phyloP scores from a whole-genome alignment of 2,113 vertebrate species.

The Lophotis ruficrista region DNA sequence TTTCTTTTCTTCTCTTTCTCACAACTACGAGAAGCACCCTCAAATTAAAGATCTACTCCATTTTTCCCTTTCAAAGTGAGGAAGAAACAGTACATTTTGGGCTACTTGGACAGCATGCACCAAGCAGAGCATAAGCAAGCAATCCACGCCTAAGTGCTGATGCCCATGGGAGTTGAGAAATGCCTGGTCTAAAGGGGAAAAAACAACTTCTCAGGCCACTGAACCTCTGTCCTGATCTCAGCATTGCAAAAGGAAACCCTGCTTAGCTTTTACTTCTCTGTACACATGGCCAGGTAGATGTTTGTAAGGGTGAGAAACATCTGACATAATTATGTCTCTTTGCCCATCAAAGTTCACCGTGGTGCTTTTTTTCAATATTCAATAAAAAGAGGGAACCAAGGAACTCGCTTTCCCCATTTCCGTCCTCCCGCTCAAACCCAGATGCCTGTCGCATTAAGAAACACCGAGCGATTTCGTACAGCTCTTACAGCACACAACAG shows the following conservation, averaged over 20 bases:
- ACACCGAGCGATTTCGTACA: not conserved
- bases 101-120: not conserved
- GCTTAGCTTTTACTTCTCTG: not conserved
- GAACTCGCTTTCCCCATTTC: not conserved
- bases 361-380: not conserved
- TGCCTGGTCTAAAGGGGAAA: not conserved
- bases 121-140: not conserved
- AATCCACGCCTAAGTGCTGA: not conserved
- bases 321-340: not conserved
- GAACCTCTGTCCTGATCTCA: not conserved
- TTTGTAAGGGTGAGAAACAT: not conserved
- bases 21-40: not conserved
- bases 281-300: accelerated
- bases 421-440: not conserved
- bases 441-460: not conserved
- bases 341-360: not conserved
- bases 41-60: not conserved
- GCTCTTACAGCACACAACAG: not conserved
- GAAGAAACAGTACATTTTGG: not conserved
- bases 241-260: not conserved
- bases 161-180: not conserved
- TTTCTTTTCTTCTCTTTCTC: not conserved
- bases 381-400: not conserved
- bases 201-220: not conserved
- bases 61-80: not conserved